Conservation (phyloP, 1,140 invertebrate genomes). For the Diachasma alloeum region DNA sequence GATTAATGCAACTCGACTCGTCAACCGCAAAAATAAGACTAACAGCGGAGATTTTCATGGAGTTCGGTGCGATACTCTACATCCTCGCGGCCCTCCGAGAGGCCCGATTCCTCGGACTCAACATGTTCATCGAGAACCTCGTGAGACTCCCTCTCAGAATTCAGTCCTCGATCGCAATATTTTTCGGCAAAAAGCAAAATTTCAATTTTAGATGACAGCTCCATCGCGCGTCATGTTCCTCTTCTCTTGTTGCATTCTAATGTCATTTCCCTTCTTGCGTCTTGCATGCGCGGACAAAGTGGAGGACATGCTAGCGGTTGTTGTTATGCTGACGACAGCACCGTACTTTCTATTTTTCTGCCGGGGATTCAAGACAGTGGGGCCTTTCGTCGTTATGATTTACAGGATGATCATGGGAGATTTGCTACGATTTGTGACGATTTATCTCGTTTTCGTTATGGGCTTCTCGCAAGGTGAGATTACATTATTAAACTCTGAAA, state of each 20-base stretch:
- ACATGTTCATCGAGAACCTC: constrained; percentile 92
- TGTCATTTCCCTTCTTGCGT: constrained; percentile 83
- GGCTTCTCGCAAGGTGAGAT: constrained; percentile 95
- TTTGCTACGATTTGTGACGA: constrained; percentile 91
- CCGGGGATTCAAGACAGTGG: constrained; percentile 96
- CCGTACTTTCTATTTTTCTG: constrained; percentile 99
- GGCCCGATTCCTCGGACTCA: constrained; percentile 81
- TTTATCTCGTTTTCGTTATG: constrained; percentile 96
- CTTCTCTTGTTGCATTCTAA: constrained; percentile 87
- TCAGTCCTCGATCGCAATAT: not conserved
- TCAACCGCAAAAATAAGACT: constrained; percentile 72
- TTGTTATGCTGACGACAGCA: constrained; percentile 95
- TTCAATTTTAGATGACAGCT: constrained; percentile 76
- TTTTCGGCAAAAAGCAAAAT: not conserved
- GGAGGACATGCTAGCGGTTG: constrained; percentile 90
- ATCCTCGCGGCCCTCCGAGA: constrained; percentile 83
- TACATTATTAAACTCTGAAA: no score
- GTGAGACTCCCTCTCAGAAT: constrained; percentile 64
- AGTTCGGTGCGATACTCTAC: constrained; percentile 81
- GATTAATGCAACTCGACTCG: constrained; percentile 71
- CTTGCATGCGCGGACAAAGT: constrained; percentile 83
- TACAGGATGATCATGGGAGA: constrained; percentile 98
- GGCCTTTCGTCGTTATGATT: constrained; percentile 99
- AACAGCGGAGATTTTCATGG: constrained; percentile 74
- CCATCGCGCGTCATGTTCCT: constrained; percentile 93